Percentiles rank a stretch among this genome's conserved stretches.
Evolutionary conservation across 1,140 invertebrate genomes (phyloP).

Genomic region (Dreissena rostriformis): DNA sequence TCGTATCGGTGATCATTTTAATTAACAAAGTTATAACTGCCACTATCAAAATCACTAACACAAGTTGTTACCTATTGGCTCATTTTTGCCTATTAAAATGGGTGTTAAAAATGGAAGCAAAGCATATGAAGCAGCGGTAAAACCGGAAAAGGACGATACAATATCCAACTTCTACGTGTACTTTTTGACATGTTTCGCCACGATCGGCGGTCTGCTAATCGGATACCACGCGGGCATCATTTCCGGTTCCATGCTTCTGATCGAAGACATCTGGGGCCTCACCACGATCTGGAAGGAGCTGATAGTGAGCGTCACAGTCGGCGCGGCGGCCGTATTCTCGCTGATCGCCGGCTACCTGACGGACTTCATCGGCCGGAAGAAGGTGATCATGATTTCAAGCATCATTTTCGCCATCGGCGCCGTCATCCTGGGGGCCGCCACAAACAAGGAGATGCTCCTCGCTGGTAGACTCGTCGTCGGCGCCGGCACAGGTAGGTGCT

Average conservation of each 20-base stretch:
- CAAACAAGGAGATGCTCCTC: conserved; percentile 69
- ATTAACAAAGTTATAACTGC: no score
- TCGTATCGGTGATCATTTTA: no score
- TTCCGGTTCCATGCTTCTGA: conserved; percentile 85
- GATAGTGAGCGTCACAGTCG: conserved; percentile 74
- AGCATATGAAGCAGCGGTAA: neutral
- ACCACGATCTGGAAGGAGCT: conserved; percentile 69
- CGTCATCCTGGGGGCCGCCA: conserved; percentile 68
- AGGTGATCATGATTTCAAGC: conserved; percentile 73
- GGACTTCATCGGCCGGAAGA: conserved; percentile 71
- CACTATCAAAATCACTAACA: no score
- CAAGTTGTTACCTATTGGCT: no score
- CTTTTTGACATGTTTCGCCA: conserved; percentile 75
- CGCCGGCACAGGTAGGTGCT: conserved; percentile 75
- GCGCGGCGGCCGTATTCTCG: conserved; percentile 72
- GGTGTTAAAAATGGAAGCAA: neutral
- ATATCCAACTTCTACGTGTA: conserved; percentile 70
- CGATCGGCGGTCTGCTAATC: conserved; percentile 85
- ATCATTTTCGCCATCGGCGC: conserved; percentile 74
- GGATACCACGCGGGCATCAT: conserved; percentile 87
- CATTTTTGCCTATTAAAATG: no score
- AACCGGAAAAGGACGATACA: conserved; percentile 23
- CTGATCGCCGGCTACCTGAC: conserved; percentile 70
- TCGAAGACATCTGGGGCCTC: conserved; percentile 68
- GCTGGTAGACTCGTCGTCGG: conserved; percentile 75